These are phyloP conservation scores for Myrmecophaga tridactyla DNA, from an alignment of 2,113 vertebrate genomes.

Conservation along the genomic window DNA sequence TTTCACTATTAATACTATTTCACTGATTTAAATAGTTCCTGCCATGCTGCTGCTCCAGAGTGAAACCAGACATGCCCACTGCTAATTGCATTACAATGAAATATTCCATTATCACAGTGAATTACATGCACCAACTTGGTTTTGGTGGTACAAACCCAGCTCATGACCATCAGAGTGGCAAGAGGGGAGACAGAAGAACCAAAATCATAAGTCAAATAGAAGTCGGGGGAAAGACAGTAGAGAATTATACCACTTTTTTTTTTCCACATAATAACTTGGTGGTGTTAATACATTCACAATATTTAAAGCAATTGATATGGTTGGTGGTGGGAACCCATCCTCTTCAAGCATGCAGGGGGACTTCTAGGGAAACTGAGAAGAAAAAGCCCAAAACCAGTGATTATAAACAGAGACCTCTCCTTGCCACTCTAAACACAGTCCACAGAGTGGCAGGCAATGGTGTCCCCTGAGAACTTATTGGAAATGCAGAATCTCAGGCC, in stretches of 20 bases:
- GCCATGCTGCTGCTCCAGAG: constrained; percentile 7
- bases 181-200: background rate
- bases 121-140: constrained; percentile 9
- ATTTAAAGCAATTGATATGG: background rate
- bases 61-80: constrained; percentile 42
- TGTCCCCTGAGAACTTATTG: background rate
- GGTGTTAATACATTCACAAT: background rate
- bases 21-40: constrained; percentile 44
- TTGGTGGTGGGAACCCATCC: background rate
- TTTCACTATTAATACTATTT: constrained; percentile 43
- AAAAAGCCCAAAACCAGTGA: background rate
- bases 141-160: background rate
- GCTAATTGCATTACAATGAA: constrained; percentile 28
- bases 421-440: background rate
- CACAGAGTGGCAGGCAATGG: background rate
- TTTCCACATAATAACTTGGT: no score
- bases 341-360: background rate
- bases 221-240: background rate
- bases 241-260: background rate
- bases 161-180: background rate
- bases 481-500: background rate
- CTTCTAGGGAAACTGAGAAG: constrained; percentile 7
- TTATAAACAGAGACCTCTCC: background rate
- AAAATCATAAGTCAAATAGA: background rate
- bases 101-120: constrained; percentile 17